Base-by-base conservation (phyloP, 2,113 vertebrate genomes). In the Tachycineta bicolor region DNA sequence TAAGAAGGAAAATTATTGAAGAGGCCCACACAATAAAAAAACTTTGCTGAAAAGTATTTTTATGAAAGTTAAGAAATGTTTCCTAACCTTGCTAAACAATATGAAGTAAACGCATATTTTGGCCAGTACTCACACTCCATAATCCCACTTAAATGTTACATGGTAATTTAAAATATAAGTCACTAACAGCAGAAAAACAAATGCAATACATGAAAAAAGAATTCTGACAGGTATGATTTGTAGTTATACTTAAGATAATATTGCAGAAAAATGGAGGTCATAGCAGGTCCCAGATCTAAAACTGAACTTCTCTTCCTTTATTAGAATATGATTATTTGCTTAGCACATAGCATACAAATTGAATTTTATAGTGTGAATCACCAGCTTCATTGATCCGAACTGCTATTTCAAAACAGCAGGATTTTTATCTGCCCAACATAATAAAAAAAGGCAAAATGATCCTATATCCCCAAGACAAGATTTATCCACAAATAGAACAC, bases 301-400 rank as follows among this genome's bases (percentile, higher is more conserved):
- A 82, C 20, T 19, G 50, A 79, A 60, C 11, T 47, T 56, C 53
- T 82, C 33, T 76, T 78, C 33, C 50, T 52, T 77, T 75, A 59
- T 53, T 77, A 77, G 50, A 85, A 88, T 71, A 39, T 83, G 46
- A 86, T 91, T 68, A 93, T 87, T 92, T 94, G 55, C 88, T 85
- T 77, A 91, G 56, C 37, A 92, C 25, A 43, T 93, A 56, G 39
- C 74, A 77, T 2, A 91, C 52, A 89, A 92, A 90, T 37, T 76
- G 10, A 83, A 65, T 78, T 93, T 95, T 77, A 81, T 43, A 91
- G 55, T 28, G 19, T n/a, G 19, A 50, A 76, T 90, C 6, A 1
- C 26, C 55, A 91, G 31, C 26, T 80, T 80, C 59, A 75, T 76
- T 85, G 49, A 56, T 64, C 59, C 70, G 64, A 85, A 64, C 43